These are phyloP conservation scores for Sphenodon punctatus DNA, from an alignment of 2,797 vertebrate species.

Conservation along the genomic window DNA sequence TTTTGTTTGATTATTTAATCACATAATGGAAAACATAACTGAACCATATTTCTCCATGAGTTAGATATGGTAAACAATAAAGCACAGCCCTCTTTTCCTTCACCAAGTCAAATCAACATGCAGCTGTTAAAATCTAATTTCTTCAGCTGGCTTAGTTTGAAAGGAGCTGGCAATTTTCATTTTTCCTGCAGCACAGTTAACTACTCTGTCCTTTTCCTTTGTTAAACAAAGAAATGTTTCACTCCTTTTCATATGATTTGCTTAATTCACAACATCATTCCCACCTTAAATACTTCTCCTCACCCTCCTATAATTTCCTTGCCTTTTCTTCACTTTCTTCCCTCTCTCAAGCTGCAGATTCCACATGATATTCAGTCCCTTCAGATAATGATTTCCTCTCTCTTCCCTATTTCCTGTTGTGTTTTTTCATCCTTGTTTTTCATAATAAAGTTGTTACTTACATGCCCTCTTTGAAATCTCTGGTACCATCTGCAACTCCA, in stretches of 20 bases:
- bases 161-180: neutral
- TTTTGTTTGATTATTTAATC: conserved; percentile 51
- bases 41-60: neutral
- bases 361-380: neutral
- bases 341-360: neutral
- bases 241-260: neutral
- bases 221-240: neutral
- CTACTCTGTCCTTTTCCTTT: neutral
- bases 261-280: neutral
- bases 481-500: too few species aligned
- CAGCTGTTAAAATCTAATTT: neutral
- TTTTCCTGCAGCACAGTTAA: neutral
- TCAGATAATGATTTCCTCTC: too few species aligned
- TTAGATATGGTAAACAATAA: conserved; percentile 1
- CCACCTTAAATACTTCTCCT: neutral
- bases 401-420: too few species aligned
- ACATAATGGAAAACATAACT: conserved; percentile 1
- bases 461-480: too few species aligned
- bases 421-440: too few species aligned
- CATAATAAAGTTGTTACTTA: too few species aligned
- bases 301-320: neutral
- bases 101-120: neutral
- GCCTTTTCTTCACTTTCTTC: neutral
- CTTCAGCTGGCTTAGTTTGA: neutral
- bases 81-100: neutral